Evolutionary conservation across 2,113 vertebrate species (phyloP).

Genomic region (Melanostigma gelatinosum): DNA sequence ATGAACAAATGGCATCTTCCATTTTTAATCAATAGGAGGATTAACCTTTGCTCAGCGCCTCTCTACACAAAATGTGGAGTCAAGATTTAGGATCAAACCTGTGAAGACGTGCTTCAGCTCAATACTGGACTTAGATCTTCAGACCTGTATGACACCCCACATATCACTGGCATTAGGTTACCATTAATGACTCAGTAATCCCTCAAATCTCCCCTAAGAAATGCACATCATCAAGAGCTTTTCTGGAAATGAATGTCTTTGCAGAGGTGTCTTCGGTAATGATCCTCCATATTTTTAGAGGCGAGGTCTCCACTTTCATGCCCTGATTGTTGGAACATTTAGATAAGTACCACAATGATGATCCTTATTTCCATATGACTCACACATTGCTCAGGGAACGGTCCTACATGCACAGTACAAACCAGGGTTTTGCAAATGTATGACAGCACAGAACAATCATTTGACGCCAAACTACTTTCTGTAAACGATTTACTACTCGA

Average conservation of each 20-base stretch:
- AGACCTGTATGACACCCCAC: slow-evolving; percentile 53
- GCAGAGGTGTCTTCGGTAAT: slow-evolving; percentile 39
- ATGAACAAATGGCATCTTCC: slow-evolving; percentile 56
- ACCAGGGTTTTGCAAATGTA: neutral
- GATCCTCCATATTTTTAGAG: slow-evolving; percentile 55
- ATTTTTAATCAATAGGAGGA: slow-evolving; percentile 66
- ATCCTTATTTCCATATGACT: slow-evolving; percentile 33
- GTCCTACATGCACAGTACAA: neutral
- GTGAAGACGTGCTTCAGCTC: slow-evolving; percentile 57
- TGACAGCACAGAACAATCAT: neutral
- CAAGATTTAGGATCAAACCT: slow-evolving; percentile 63
- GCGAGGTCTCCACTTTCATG: slow-evolving; percentile 22
- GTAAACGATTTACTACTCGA: neutral
- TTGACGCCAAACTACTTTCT: neutral
- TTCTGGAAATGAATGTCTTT: slow-evolving; percentile 58
- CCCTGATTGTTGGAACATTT: slow-evolving; percentile 36
- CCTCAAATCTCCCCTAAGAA: slow-evolving; percentile 63
- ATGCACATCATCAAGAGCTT: slow-evolving; percentile 52
- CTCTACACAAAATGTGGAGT: slow-evolving; percentile 50
- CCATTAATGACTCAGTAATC: slow-evolving; percentile 68
- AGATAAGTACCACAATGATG: slow-evolving; percentile 25
- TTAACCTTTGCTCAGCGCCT: slow-evolving; percentile 62
- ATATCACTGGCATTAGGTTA: slow-evolving; percentile 56
- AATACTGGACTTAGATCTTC: slow-evolving; percentile 65
- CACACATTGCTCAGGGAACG: slow-evolving; percentile 8